A percentile compares a stretch with the other conserved stretches of the same genome.
These are phyloP conservation scores for Sarcophaga carnaria DNA, from an alignment of 2,888 invertebrate genomes.

Conservation along the genomic window DNA sequence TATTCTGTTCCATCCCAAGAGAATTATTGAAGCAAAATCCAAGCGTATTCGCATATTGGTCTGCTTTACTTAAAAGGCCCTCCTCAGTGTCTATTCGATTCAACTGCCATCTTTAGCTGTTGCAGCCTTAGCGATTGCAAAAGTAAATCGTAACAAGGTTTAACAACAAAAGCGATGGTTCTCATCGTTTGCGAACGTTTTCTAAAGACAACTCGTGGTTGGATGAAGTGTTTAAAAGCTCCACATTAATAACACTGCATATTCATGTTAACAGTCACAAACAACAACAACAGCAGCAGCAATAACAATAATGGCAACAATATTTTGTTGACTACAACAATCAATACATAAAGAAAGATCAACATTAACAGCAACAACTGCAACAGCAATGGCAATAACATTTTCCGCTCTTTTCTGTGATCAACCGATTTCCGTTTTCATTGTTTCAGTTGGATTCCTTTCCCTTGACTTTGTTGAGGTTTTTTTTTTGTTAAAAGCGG, in stretches of 20 bases:
- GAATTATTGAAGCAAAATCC: no score
- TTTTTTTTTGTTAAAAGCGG: constrained; percentile 24
- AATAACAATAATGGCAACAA: constrained; percentile 34
- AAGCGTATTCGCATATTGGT: no score
- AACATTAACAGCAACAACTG: constrained; percentile 61
- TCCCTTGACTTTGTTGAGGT: background rate
- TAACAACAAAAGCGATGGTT: constrained; percentile 51
- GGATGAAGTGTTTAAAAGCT: constrained; percentile 78
- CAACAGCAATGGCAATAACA: no score
- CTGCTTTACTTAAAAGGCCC: no score
- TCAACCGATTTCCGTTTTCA: constrained; percentile 68
- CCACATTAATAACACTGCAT: constrained; percentile 79
- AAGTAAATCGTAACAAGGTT: constrained; percentile 36
- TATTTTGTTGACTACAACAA: constrained; percentile 44
- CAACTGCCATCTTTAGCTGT: background rate
- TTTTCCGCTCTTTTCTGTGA: constrained; percentile 41
- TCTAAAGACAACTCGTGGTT: constrained; percentile 46
- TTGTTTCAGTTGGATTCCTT: constrained; percentile 56
- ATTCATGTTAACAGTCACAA: constrained; percentile 75
- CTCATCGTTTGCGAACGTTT: constrained; percentile 59
- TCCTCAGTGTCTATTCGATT: background rate
- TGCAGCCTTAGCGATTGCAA: background rate
- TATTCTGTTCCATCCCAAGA: no score
- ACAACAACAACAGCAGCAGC: constrained; percentile 54
- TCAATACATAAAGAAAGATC: constrained; percentile 71